Conservation (phyloP, 1,140 invertebrate species). For the Yoshiicerus persimilis region DNA sequence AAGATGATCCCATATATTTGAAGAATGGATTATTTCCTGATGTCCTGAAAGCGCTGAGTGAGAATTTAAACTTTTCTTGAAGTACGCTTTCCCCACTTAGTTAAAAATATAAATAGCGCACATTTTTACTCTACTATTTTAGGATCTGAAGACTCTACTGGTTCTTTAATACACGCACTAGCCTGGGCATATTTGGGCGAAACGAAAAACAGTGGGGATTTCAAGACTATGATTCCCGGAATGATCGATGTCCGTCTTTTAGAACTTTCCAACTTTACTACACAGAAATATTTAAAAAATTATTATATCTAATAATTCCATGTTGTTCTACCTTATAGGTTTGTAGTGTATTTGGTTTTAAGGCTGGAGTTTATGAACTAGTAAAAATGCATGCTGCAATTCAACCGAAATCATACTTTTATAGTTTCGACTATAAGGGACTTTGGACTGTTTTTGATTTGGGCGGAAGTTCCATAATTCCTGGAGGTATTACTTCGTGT, state of each 20-base stretch:
- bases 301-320: not conserved
- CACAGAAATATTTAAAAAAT: not conserved
- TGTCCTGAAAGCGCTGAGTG: not conserved
- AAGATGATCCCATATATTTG: constrained; percentile 21
- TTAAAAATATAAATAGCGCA: not conserved
- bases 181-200: constrained; percentile 30
- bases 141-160: constrained; percentile 16
- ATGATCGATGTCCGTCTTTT: constrained; percentile 23
- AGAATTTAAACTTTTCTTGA: not conserved
- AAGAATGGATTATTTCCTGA: constrained; percentile 21
- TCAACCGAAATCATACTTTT: constrained; percentile 23
- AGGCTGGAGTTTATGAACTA: constrained; percentile 25
- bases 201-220: constrained; percentile 7
- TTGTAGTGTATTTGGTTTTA: constrained; percentile 23
- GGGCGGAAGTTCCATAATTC: not conserved
- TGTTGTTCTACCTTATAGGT: not conserved
- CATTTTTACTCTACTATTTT: not conserved
- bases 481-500: not conserved
- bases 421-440: constrained; percentile 19
- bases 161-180: constrained; percentile 9
- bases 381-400: constrained; percentile 11
- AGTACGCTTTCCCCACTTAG: not conserved
- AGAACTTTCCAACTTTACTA: not conserved
- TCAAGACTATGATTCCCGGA: constrained; percentile 23
- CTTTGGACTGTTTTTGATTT: not conserved